Base-by-base conservation (phyloP, 2,888 invertebrate species). In the Lycocerus yunnanus region DNA sequence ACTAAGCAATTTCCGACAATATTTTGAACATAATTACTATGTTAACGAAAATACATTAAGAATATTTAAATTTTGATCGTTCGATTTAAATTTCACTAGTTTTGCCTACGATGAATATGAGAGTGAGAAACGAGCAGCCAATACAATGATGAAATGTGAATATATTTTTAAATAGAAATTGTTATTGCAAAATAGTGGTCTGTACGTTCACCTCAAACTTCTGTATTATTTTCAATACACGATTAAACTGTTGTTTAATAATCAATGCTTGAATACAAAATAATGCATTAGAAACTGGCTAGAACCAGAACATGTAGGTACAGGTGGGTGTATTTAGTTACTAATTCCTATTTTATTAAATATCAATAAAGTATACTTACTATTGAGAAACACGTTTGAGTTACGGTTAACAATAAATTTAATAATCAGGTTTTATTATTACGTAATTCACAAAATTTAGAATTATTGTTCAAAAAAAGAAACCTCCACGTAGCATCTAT, bases 101-200 rank as follows among this genome's bases (percentile, higher is more conserved):
- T 59, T 20, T 60, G 43, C 20, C 58, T 66, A 66, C 66, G 66
- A 59, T 66, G 66, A 71, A 61, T 67, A 73, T 59, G 69, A 73
- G 73, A 73, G 73, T 70, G 74, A 63, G 67, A 61, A 73, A 68
- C 68, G 20, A 58, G 43, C 43, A 43, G 76, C 73, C 75, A 76
- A 72, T 58, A 68, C 72, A 69, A 78, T 83, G 83, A 78, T 78
- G 82, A 83, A 84, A 84, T 78, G 75, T 72, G 77, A 80, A 78
- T 75, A 78, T 80, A 82, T 84, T 84, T 84, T 84, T 83, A 84
- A 84, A 83, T 84, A 84, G 84, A 84, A 84, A 84, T 83, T 83
- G 82, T 81, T 83, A 80, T 84, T 84, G 83, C 83, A 82, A 84
- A 83, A 84, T 79, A 77, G 68, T 72, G 20, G 67, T 73, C 20